Evolutionary conservation across 2,113 vertebrate genomes (phyloP).

Genomic region (Lagopus muta): DNA sequence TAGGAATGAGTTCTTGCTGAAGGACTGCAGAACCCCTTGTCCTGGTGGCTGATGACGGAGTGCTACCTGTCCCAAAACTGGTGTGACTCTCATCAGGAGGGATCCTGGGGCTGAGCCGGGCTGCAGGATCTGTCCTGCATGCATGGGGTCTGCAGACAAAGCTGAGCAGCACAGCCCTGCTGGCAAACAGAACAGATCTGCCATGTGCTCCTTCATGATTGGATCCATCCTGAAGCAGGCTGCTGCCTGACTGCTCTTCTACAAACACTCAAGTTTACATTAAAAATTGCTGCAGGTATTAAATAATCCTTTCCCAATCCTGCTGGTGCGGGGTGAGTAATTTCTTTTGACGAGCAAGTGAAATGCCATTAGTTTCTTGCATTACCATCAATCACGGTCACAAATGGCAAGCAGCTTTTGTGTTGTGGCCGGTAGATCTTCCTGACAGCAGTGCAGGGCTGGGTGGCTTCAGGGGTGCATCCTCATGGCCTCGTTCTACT

Average conservation of each 20-base stretch:
- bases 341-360: constrained; percentile 36
- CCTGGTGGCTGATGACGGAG: not conserved
- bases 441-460: constrained; percentile 52
- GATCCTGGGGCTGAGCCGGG: not conserved
- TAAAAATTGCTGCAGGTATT: not conserved
- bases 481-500: not conserved
- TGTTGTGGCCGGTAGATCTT: constrained; percentile 49
- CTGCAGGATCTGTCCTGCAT: not conserved
- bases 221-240: constrained; percentile 17
- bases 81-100: not conserved
- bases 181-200: not conserved
- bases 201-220: not conserved
- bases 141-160: not conserved
- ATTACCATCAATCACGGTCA: constrained; percentile 33
- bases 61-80: not conserved
- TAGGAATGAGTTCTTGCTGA: not conserved
- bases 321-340: constrained; percentile 19
- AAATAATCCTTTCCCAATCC: constrained; percentile 14
- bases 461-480: not conserved
- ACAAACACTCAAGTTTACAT: not conserved
- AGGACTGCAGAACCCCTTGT: not conserved
- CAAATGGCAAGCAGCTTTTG: constrained; percentile 12
- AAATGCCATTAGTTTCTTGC: constrained; percentile 42
- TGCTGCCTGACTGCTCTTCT: constrained; percentile 22
- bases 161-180: not conserved